Base-by-base conservation (phyloP, 2,113 vertebrate species). In the Willisornis vidua region DNA sequence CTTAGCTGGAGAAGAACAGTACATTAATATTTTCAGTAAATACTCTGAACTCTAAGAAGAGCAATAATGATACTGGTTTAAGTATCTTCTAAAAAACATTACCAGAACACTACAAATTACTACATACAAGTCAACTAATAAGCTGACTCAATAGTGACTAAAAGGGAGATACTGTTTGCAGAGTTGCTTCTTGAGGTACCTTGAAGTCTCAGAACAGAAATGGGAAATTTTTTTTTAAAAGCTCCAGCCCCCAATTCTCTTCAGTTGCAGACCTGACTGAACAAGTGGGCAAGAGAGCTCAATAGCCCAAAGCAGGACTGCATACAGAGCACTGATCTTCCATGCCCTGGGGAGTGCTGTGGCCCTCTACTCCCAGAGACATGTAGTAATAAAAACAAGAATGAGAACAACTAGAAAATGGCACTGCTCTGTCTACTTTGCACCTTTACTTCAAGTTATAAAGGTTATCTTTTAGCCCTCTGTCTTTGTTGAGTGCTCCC, bases 41-140 rank as follows among this genome's bases (percentile, higher is more conserved):
- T 33, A 55, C 15, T 25, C 18, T 28, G 25, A 78, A 54, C 35
- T 82, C 52, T 39, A 54, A 75, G 20, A 15, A 90, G 7, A 51
- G 7, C 22, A 67, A 10, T 37, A 59, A 72, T 35, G 3, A 54
- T 43, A 63, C 82, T 72, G 20, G n/a, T 74, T 24, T 26, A 52
- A 89, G 26, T 22, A 25, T 45, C 22, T 48, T 72, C 74, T 68
- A 19, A 67, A 89, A 61, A 52, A 15, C 1, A 1, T 51, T 45
- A 63, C 8, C 8, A 6, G 8, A 76, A 25, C 14, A n/a, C 12
- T 73, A 49, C 62, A 87, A 81, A 41, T 66, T 0, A 57, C 10
- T 78, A 43, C 15, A 13, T 5, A 1, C 0, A 1, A 71, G 28
- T 66, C 8, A 57, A 12, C 23, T 37, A 41, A 48, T 0, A 73